These are phyloP conservation scores for Musca vetustissima DNA, from an alignment of 1,140 invertebrate genomes.

Conservation along the genomic window DNA sequence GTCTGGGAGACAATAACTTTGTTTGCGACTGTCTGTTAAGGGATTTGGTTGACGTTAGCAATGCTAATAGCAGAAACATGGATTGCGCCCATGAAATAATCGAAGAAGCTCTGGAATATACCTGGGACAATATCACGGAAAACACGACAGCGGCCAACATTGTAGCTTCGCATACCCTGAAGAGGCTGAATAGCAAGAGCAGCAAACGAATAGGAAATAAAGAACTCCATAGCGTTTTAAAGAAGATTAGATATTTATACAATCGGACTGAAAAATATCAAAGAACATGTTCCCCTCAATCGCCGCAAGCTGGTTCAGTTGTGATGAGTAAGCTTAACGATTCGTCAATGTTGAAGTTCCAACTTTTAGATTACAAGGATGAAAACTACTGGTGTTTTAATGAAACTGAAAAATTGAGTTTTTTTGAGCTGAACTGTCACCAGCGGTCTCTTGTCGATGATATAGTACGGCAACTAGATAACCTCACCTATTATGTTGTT, in stretches of 20 bases:
- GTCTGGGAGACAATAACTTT: constrained; percentile 59
- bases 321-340: constrained; percentile 19
- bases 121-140: neutral
- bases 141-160: neutral
- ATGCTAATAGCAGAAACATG: constrained; percentile 41
- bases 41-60: constrained; percentile 56
- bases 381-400: constrained; percentile 51
- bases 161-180: neutral
- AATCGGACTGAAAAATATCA: neutral
- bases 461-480: constrained; percentile 34
- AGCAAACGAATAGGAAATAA: neutral
- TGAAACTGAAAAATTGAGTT: constrained; percentile 39
- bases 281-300: neutral
- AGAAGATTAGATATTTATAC: neutral
- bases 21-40: constrained; percentile 59
- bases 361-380: constrained; percentile 50
- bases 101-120: neutral
- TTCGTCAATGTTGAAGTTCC: constrained; percentile 37
- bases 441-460: constrained; percentile 5
- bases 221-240: too few relatives aligned
- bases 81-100: neutral
- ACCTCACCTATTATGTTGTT: constrained; percentile 32
- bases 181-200: neutral
- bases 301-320: neutral
- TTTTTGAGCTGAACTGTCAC: constrained; percentile 41